Evolutionary conservation across 2,113 vertebrate genomes (phyloP), one percentile per base, ranked within the genome.

Genomic region (Cynocephalus volans): DNA sequence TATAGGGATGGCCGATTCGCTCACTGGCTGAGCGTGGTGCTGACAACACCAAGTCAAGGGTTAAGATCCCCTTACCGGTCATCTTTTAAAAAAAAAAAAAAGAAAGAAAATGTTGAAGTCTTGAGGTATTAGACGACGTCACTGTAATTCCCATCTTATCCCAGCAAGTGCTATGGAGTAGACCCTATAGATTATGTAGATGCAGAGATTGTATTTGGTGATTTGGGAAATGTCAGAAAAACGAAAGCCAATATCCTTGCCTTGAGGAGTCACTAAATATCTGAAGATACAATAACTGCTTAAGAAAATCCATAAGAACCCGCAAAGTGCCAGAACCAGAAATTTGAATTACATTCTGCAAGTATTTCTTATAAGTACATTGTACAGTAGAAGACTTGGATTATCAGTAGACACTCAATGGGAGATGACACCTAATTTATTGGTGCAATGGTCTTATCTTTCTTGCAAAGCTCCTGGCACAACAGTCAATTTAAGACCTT

Each of bases 101-200:
- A n/a, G n/a, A n/a, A n/a, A 88, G 60, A 75, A 93, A 96, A 62
- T 60, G 10, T 64, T 83, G 36, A 90, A n/a, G 18, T 75, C 81
- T 90, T 87, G 64, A 85, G n/a, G 26, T 45, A 28, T 77, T 58
- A 90, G 73, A 60, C 3, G 36, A 28, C 31, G 64, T 26, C 26
- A 11, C 7, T n/a, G 83, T 26, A 56, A 45, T 70, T 91, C 83
- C 56, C 80, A 17, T 60, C 4, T 41, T 45, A 9, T 5, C 19
- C 5, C 41, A 26, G 41, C 10, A 50, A 80, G 19, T 82, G 82
- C 33, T 67, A 1, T 54, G 65, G 56, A 48, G 14, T 13, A 52
- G 54, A 72, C 12, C 10, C 17, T 41, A 1, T 10, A 21, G 41
- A 41, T 41, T 41, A 41, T 41, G 41, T 41, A 41, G 41, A 41